Base-by-base conservation (phyloP, 2,113 vertebrate species). In the Leucopsar rothschildi region DNA sequence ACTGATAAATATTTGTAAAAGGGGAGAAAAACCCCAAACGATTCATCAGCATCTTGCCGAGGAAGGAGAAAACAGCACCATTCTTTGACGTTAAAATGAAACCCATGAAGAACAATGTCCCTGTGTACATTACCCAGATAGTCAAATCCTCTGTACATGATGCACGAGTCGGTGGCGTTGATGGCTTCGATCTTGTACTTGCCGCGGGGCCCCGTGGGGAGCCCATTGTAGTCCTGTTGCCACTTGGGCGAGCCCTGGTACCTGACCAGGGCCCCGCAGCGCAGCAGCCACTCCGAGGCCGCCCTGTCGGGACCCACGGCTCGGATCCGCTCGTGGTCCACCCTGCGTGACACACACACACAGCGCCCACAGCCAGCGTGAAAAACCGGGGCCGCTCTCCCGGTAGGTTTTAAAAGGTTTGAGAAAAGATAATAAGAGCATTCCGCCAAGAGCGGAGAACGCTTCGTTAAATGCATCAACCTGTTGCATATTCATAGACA, bases 81-180 rank as follows among this genome's bases (percentile, higher is more conserved):
- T 20, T 29, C 10, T 8, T 9, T 45, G 1, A 0, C 4, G 19
- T n/a, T 6, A 6, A 47, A 75, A 73, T 5, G 20, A 40, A 42
- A 11, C 4, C 9, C 21, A 5, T 14, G 5, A 23, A 0, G 24
- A 11, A 25, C 5, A 4, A 66, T 0, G 10, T 18, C 29, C 1
- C 14, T 14, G 44, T 42, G 40, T 31, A 59, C 96, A 14, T 98
- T 97, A 99, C 99, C 98, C 92, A 99, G 85, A 79, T 99, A 97
- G 71, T 99, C 99, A 64, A 99, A 99, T 45, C 99, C 99, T 69
- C 92, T 94, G 97, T 97, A 94, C 99, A 99, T 99, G 98, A 99
- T 99, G 98, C 99, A 99, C 15, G 99, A 99, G 4, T 99, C 98
- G 0, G 98, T 99, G 89, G 99, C 99, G 12, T 99, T 98, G 4